Evolutionary conservation across 1,140 invertebrate genomes (phyloP).

Genomic region (Neodiprion virginianus): DNA sequence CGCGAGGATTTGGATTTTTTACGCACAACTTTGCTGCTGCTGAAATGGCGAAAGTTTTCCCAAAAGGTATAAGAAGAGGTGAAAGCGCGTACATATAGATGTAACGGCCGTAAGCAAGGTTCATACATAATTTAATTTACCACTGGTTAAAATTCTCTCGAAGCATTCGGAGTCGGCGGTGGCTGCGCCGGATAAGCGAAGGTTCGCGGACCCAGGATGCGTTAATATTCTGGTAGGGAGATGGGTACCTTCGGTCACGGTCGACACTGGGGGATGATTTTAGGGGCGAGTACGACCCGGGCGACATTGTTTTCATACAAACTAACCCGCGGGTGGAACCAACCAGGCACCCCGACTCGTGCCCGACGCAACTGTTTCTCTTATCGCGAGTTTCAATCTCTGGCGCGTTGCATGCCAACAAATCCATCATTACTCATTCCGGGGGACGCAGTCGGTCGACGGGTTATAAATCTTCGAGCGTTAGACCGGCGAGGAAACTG

Average conservation of each 20-base stretch:
- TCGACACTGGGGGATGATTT: not conserved
- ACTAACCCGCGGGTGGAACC: not conserved
- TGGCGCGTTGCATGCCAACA: constrained; percentile 41
- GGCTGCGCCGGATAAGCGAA: not conserved
- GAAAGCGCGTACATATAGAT: not conserved
- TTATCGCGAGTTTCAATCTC: constrained; percentile 37
- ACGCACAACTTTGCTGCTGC: not conserved
- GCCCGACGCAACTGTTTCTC: constrained; percentile 4
- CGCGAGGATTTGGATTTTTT: not conserved
- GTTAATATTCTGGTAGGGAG: constrained; percentile 6
- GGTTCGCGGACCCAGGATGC: not conserved
- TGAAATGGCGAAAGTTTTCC: not conserved
- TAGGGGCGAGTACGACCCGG: not conserved
- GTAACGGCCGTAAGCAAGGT: not conserved
- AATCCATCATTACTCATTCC: constrained; percentile 48
- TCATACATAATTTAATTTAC: constrained; percentile 7
- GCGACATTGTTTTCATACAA: constrained; percentile 7
- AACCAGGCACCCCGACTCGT: not conserved
- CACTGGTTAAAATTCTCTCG: constrained; percentile 9
- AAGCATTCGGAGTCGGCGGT: not conserved
- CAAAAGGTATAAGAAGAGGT: not conserved
- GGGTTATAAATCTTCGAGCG: constrained; percentile 42
- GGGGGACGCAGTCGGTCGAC: constrained; percentile 37
- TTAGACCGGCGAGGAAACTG: too few relatives aligned
- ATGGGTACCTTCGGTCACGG: constrained; percentile 9